A percentile compares a stretch with the other conserved stretches of the same genome.
Evolutionary conservation across 1,140 invertebrate species (phyloP).

Genomic region (Drosophila ananassae): DNA sequence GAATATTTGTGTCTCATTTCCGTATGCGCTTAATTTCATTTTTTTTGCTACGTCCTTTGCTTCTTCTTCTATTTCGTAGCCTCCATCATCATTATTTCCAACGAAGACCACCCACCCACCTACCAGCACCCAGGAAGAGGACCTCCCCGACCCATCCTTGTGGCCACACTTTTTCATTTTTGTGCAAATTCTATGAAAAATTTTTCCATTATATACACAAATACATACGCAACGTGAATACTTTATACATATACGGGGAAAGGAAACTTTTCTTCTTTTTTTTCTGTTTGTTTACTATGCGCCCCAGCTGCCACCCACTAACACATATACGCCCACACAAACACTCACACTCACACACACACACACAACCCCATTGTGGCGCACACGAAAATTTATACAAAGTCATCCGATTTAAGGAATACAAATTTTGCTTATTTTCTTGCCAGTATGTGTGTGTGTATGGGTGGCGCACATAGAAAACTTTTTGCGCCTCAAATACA

Average conservation of each 20-base stretch:
- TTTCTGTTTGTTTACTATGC: conserved; percentile 55
- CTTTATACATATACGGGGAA: conserved; percentile 20
- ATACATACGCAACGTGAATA: conserved; percentile 33
- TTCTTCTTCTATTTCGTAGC: conserved; percentile 31
- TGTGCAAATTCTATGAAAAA: conserved; percentile 84
- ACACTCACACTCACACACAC: conserved; percentile 44
- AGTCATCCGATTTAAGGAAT: conserved; percentile 84
- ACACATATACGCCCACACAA: conserved; percentile 36
- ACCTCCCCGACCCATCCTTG: conserved; percentile 1
- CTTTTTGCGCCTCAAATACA: conserved; percentile 38
- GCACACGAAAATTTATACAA: conserved; percentile 84
- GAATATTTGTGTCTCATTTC: conserved; percentile 79
- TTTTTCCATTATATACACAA: conserved; percentile 83
- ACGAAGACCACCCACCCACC: conserved; percentile 9
- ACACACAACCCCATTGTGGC: conserved; percentile 75
- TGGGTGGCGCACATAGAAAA: conserved; percentile 50
- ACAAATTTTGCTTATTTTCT: conserved; percentile 83
- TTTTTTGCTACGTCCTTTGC: conserved; percentile 52
- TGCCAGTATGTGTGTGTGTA: conserved; percentile 33
- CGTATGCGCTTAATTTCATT: conserved; percentile 81
- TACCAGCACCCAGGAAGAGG: background rate
- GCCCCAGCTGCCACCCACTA: conserved; percentile 65
- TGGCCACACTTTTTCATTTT: conserved; percentile 81
- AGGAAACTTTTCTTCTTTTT: conserved; percentile 52
- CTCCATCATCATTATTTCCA: conserved; percentile 55